phyloP scores from a whole-genome alignment of 2,888 invertebrate genomes.

The Scaptomyza cyrtandrae region DNA sequence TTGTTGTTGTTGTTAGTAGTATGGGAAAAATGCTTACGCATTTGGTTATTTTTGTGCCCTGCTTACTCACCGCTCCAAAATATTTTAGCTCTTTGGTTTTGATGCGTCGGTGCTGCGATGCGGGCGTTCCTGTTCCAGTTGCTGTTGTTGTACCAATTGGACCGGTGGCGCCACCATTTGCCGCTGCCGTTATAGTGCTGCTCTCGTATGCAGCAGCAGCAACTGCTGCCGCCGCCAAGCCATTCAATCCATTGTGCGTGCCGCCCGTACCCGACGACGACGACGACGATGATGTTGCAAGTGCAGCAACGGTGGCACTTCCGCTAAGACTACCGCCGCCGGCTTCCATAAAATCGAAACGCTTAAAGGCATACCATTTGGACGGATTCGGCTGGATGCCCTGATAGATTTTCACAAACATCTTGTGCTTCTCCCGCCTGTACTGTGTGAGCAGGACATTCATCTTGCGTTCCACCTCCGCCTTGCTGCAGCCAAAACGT shows the following conservation, averaged over 20 bases:
- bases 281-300: conserved; percentile 39
- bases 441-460: conserved; percentile 83
- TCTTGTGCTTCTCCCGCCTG: conserved; percentile 83
- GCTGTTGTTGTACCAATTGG: conserved; percentile 36
- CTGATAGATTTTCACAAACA: conserved; percentile 83
- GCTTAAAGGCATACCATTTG: conserved; percentile 84
- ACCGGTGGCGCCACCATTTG: conserved; percentile 66
- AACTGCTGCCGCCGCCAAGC: conserved; percentile 70
- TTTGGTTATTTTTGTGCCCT: conserved; percentile 53
- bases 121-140: conserved; percentile 62
- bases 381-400: conserved; percentile 84
- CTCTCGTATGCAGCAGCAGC: conserved; percentile 69
- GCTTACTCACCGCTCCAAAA: conserved; percentile 83
- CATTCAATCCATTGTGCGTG: conserved; percentile 72
- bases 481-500: conserved; percentile 83
- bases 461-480: conserved; percentile 84
- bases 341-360: conserved; percentile 83
- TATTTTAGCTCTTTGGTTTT: conserved; percentile 84
- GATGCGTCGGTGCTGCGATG: conserved; percentile 79
- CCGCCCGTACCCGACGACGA: conserved; percentile 16
- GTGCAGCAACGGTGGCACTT: conserved; percentile 31
- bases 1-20: conserved; percentile 8
- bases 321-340: conserved; percentile 77
- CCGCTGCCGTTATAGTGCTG: conserved; percentile 68
- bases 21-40: conserved; percentile 52